phyloP scores from a whole-genome alignment of 1,140 invertebrate species.

The Drosophila sturtevanti region DNA sequence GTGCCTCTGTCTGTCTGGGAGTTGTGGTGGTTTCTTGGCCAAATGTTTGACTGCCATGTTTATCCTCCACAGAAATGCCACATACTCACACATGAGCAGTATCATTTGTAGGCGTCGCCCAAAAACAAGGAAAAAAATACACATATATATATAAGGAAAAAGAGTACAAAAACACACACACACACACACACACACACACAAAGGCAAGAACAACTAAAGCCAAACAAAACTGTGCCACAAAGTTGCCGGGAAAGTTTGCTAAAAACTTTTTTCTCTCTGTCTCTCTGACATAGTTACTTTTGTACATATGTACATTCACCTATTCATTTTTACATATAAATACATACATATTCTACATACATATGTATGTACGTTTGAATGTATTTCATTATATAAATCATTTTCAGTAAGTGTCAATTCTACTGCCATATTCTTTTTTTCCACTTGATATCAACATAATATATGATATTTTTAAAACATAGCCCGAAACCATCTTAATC shows the following conservation, averaged over 20 bases:
- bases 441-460: too few species aligned
- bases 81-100: conserved; percentile 28
- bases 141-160: neutral
- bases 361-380: too few species aligned
- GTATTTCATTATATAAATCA: too few species aligned
- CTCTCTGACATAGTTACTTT: conserved; percentile 9
- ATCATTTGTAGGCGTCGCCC: conserved; percentile 56
- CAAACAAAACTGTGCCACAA: conserved; percentile 59
- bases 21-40: conserved; percentile 71
- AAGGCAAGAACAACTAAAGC: conserved; percentile 25
- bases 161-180: too few species aligned
- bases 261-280: conserved; percentile 15
- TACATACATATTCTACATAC: too few species aligned
- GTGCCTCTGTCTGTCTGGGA: conserved; percentile 26
- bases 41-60: conserved; percentile 65
- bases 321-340: too few species aligned
- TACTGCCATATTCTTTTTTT: too few species aligned
- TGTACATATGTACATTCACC: too few species aligned
- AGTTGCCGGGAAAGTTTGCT: conserved; percentile 46
- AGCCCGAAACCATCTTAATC: too few species aligned
- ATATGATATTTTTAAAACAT: too few species aligned
- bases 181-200: too few species aligned
- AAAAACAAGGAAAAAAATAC: conserved; percentile 2
- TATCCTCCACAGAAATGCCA: conserved; percentile 41
- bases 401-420: too few species aligned